These are phyloP conservation scores for Syrmaticus mikado DNA, from an alignment of 2,113 vertebrate genomes.

Conservation along the genomic window DNA sequence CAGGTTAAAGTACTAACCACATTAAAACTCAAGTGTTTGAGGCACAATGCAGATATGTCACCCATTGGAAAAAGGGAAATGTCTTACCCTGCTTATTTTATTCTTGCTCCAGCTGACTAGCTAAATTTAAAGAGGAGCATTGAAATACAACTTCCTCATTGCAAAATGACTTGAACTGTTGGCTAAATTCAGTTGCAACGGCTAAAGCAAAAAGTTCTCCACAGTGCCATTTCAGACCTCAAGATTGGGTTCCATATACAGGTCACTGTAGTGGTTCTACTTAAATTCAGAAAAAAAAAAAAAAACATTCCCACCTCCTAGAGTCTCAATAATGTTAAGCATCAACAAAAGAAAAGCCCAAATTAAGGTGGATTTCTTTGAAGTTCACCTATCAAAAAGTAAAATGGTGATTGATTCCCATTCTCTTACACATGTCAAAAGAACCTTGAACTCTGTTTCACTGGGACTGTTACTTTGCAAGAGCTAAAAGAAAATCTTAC, in stretches of 20 bases:
- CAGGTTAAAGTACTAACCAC: conserved; percentile 75
- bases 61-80: not conserved
- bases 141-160: not conserved
- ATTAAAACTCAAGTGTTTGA: conserved; percentile 69
- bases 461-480: conserved; percentile 17
- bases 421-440: not conserved
- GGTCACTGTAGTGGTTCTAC: not conserved
- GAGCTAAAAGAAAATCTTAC: not conserved
- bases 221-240: not conserved
- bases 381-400: conserved; percentile 1
- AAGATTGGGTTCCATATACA: conserved; percentile 6
- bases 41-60: conserved; percentile 77
- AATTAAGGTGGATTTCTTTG: conserved; percentile 3
- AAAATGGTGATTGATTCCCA: not conserved
- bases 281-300: not conserved
- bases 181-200: not conserved
- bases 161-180: not conserved
- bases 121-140: conserved; percentile 34
- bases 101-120: conserved; percentile 26
- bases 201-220: not conserved
- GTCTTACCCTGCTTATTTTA: conserved; percentile 34
- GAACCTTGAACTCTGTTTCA: conserved; percentile 27
- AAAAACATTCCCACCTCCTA: not conserved
- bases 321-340: not conserved
- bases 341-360: not conserved